Conservation (phyloP, 2,797 vertebrate genomes). For the Loris lydekkerianus region DNA sequence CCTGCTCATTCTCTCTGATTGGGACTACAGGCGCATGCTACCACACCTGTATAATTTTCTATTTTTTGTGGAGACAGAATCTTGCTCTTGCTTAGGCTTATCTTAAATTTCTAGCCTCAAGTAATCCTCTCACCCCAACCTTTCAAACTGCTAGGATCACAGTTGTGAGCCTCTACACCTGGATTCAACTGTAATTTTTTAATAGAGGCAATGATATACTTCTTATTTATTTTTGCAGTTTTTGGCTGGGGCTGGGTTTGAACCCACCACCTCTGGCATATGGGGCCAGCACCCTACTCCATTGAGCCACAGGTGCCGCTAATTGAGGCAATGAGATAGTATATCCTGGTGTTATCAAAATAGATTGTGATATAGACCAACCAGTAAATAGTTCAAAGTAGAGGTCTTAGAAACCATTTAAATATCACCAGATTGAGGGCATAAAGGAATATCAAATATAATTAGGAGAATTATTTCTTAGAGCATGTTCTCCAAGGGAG, state of each 20-base stretch:
- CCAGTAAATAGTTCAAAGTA: background rate
- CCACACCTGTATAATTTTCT: background rate
- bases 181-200: slow-evolving; percentile 1
- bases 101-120: background rate
- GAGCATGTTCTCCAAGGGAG: background rate
- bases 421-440: background rate
- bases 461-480: background rate
- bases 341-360: background rate
- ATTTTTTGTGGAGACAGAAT: background rate
- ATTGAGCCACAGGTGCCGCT: no score
- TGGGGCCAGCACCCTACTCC: no score
- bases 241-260: no score
- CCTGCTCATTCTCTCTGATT: background rate
- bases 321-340: slow-evolving; percentile 11
- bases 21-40: background rate
- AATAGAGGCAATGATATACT: no score
- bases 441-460: background rate
- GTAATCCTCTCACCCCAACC: background rate
- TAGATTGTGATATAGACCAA: background rate
- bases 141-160: background rate
- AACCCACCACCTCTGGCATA: no score
- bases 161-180: background rate
- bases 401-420: background rate
- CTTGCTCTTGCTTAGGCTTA: background rate
- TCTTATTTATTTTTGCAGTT: no score